Evolutionary conservation across 2,888 invertebrate species (phyloP), one percentile per base, ranked within the genome.

Genomic region (Synanthedon tipuliformis): DNA sequence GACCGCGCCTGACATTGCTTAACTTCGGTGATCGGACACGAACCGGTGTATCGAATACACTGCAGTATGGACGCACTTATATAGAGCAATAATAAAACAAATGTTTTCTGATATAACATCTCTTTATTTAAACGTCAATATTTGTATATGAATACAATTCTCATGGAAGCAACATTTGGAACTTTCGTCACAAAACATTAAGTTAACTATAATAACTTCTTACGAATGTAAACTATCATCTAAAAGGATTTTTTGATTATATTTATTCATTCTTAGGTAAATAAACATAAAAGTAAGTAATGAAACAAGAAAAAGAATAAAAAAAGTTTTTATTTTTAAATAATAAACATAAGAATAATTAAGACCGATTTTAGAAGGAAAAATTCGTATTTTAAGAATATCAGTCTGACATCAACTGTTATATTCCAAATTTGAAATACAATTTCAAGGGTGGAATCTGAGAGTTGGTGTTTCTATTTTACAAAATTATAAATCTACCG

Each of bases 151-250:
- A 76, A 80, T 82, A 82, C 71, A 78, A 72, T 75, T 70, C 71
- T 66, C 59, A 73, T 84, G 85, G 85, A 86, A 86, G 85, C 85
- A 78, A 78, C 69, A 64, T 69, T 81, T 77, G 81, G 82, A 81
- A 80, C 81, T 71, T 54, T 45, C 5, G 45, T 49, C 52, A 40
- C 53, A 12, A 50, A 52, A 54, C 51, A 54, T 52, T 50, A 50
- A 45, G 5, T 23, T 45, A 8, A 34, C 8, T 34, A 34, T 34
- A 34, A 34, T 34, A 34, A 34, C 34, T 34, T 23, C 34, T 34
- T 34, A 34, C 34, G 34, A 10, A 34, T 34, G 34, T 34, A 34
- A 34, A 34, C 34, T 34, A 34, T 10, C 8, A 34, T 34, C 34
- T 34, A 34, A 34, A 34, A 34, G 10, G 34, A 34, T 34, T 34